Conservation (phyloP, 2,888 invertebrate genomes). For the Netelia melanura region DNA sequence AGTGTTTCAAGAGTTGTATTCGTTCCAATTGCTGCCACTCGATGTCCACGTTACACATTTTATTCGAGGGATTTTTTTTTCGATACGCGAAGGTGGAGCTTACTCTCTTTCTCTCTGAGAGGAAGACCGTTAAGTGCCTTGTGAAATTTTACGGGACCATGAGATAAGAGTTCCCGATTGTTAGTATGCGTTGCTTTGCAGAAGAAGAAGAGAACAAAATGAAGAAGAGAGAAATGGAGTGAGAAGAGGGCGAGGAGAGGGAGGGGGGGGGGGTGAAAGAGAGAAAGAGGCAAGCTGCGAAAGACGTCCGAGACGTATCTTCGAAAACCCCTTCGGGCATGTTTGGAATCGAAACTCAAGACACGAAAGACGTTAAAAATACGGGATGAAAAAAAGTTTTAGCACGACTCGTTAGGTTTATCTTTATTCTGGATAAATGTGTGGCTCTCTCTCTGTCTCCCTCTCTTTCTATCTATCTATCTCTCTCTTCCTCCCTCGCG, state of each 20-base stretch:
- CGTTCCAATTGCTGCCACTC: neutral
- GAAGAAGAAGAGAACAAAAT: neutral
- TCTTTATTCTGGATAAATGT: constrained; percentile 64
- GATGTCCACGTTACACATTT: constrained; percentile 5
- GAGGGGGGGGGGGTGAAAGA: constrained; percentile 4
- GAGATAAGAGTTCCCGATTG: constrained; percentile 53
- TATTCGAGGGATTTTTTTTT: neutral
- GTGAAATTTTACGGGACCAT: constrained; percentile 47
- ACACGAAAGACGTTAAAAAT: constrained; percentile 32
- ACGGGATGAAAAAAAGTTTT: constrained; percentile 7
- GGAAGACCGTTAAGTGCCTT: constrained; percentile 59
- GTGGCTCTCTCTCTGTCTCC: constrained; percentile 10
- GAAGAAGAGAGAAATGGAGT: neutral
- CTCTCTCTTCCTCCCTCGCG: no score
- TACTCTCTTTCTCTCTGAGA: constrained; percentile 7
- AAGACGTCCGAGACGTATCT: neutral
- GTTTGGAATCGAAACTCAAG: constrained; percentile 54
- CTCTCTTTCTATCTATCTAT: neutral
- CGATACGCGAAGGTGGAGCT: neutral
- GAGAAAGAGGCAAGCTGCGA: constrained; percentile 10
- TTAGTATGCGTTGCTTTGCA: neutral
- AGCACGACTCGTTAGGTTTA: constrained; percentile 62
- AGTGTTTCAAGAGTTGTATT: constrained; percentile 9
- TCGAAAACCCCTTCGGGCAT: constrained; percentile 20
- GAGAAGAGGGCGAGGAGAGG: neutral